Evolutionary conservation across 2,888 invertebrate genomes (phyloP).

Genomic region (Allacma fusca): DNA sequence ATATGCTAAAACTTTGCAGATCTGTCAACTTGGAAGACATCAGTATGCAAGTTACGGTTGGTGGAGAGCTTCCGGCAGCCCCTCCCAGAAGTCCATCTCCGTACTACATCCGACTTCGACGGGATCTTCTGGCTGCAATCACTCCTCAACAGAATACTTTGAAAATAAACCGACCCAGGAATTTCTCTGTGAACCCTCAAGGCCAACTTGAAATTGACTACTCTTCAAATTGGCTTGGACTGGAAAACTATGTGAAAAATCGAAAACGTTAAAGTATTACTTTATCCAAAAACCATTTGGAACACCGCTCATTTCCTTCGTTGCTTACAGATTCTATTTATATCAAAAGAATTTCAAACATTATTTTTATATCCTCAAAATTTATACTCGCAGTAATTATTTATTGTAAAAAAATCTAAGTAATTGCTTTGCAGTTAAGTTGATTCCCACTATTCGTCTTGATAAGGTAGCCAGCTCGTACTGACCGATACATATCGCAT

Average conservation of each 20-base stretch:
- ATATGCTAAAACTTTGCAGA: too few species aligned
- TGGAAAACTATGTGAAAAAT: conserved; percentile 57
- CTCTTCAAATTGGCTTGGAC: conserved; percentile 57
- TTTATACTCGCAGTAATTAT: too few species aligned
- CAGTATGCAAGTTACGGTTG: conserved; percentile 36
- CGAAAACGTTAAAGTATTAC: conserved; percentile 41
- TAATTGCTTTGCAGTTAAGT: too few species aligned
- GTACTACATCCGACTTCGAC: conserved; percentile 55
- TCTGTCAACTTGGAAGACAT: conserved; percentile 36
- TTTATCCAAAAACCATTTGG: too few species aligned
- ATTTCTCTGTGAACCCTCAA: conserved; percentile 56
- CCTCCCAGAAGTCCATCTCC: conserved; percentile 52
- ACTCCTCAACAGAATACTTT: conserved; percentile 43
- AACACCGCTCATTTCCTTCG: background rate
- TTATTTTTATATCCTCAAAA: too few species aligned
- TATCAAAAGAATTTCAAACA: too few species aligned
- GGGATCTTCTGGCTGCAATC: conserved; percentile 46
- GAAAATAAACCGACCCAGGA: conserved; percentile 45
- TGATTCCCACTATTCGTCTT: too few species aligned
- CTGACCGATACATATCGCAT: too few species aligned
- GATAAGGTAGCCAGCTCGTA: too few species aligned
- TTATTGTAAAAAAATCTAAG: too few species aligned
- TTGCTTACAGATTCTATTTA: too few species aligned
- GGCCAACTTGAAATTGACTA: conserved; percentile 59
- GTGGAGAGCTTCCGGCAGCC: conserved; percentile 35